A percentile compares a stretch with the other conserved stretches of the same genome.
Evolutionary conservation across 2,797 vertebrate species (phyloP).

Genomic region (Lophius americanus): DNA sequence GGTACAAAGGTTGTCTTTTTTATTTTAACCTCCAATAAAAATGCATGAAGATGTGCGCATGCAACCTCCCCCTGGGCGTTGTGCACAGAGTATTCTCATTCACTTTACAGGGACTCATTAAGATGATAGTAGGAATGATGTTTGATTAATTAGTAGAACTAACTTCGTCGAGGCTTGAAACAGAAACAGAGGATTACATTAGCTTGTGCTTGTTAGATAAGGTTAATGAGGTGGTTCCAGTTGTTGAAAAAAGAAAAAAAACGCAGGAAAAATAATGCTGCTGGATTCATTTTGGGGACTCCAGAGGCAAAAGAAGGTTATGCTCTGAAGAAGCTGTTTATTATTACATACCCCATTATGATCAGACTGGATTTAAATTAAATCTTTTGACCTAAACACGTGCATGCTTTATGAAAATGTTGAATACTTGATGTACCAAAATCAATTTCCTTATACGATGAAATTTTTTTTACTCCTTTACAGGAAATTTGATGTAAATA

Average conservation of each 20-base stretch:
- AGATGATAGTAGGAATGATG: conserved; percentile 51
- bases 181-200: conserved; percentile 69
- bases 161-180: conserved; percentile 66
- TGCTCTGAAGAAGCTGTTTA: conserved; percentile 30
- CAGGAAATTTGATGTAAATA: conserved; percentile 6
- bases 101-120: conserved; percentile 61
- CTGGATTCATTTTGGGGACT: conserved; percentile 52
- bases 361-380: conserved; percentile 10
- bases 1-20: conserved; percentile 23
- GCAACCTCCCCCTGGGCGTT: conserved; percentile 32
- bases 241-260: conserved; percentile 28
- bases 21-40: conserved; percentile 56
- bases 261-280: conserved; percentile 25
- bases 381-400: conserved; percentile 8
- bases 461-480: neutral
- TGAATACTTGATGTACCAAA: neutral
- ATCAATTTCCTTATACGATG: too few species aligned
- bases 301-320: conserved; percentile 52
- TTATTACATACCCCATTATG: conserved; percentile 29
- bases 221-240: conserved; percentile 74
- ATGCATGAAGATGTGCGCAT: conserved; percentile 50
- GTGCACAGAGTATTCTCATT: conserved; percentile 51
- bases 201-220: conserved; percentile 72
- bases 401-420: neutral
- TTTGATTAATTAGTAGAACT: conserved; percentile 79